Percentiles rank a stretch among this genome's conserved stretches.
Evolutionary conservation across 1,140 invertebrate genomes (phyloP).

Genomic region (Proales similis): DNA sequence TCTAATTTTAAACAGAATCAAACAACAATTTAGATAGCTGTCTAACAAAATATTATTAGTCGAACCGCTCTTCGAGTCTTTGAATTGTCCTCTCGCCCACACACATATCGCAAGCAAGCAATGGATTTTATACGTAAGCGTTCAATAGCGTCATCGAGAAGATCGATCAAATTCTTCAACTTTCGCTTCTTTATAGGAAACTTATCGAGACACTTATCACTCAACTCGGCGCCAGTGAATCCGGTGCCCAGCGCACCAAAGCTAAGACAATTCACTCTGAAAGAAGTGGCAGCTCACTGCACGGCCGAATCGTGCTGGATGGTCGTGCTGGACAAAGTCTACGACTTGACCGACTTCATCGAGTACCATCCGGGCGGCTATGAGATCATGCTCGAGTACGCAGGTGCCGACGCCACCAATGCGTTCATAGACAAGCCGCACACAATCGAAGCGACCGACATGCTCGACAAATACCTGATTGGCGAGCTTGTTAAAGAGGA

Average conservation of each 20-base stretch:
- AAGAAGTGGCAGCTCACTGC: slow-evolving; percentile 43
- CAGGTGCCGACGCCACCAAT: slow-evolving; percentile 64
- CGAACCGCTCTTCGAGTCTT: background rate
- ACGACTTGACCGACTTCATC: slow-evolving; percentile 46
- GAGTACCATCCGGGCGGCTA: slow-evolving; percentile 71
- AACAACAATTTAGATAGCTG: background rate
- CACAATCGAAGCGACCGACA: slow-evolving; percentile 14
- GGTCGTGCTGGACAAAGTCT: slow-evolving; percentile 44
- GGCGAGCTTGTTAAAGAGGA: slow-evolving; percentile 33
- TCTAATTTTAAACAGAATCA: slow-evolving; percentile 14
- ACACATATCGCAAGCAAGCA: background rate
- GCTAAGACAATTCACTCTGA: slow-evolving; percentile 39
- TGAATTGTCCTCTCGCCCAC: background rate
- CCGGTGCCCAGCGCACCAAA: background rate
- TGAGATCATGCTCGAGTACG: slow-evolving; percentile 74
- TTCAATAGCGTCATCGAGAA: background rate
- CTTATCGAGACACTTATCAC: slow-evolving; percentile 6
- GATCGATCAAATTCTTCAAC: background rate
- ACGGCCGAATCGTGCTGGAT: slow-evolving; percentile 44
- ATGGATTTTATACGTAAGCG: slow-evolving; percentile 30
- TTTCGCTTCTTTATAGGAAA: background rate
- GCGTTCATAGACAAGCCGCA: slow-evolving; percentile 36
- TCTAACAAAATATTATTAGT: no score
- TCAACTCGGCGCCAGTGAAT: slow-evolving; percentile 9
- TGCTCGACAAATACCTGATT: slow-evolving; percentile 31